Evolutionary conservation across 23 tunicate genomes (phyloP).

Genomic region (Trididemnum miniatum): DNA sequence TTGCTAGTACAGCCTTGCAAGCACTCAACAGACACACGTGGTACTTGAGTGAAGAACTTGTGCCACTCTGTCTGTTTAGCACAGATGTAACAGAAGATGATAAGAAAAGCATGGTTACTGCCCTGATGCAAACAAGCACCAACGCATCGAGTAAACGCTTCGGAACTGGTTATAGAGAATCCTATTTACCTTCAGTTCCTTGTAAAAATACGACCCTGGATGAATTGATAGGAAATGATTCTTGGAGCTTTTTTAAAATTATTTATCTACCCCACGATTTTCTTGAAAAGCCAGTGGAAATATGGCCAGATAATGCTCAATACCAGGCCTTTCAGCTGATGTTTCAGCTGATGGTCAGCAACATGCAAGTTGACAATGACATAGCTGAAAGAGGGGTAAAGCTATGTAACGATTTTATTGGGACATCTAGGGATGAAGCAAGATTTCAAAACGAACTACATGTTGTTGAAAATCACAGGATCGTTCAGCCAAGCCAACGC

Average conservation of each 20-base stretch:
- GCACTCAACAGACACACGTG: neutral
- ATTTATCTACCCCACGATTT: neutral
- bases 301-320: conserved; percentile 1
- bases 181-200: neutral
- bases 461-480: neutral
- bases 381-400: conserved; percentile 4
- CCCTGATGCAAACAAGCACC: neutral
- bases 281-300: neutral
- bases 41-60: conserved; percentile 15
- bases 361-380: conserved; percentile 12
- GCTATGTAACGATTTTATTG: neutral
- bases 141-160: neutral
- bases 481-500: neutral
- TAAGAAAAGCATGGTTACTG: conserved; percentile 1
- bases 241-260: neutral
- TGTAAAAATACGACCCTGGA: neutral
- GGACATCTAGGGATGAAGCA: neutral
- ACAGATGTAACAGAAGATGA: neutral
- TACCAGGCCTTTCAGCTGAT: neutral
- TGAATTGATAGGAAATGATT: neutral
- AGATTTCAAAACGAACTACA: neutral
- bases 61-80: conserved; percentile 13
- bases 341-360: neutral
- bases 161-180: neutral
- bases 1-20: conserved; percentile 12